phyloP scores from a whole-genome alignment of 1,140 invertebrate genomes.

The Maniola jurtina region DNA sequence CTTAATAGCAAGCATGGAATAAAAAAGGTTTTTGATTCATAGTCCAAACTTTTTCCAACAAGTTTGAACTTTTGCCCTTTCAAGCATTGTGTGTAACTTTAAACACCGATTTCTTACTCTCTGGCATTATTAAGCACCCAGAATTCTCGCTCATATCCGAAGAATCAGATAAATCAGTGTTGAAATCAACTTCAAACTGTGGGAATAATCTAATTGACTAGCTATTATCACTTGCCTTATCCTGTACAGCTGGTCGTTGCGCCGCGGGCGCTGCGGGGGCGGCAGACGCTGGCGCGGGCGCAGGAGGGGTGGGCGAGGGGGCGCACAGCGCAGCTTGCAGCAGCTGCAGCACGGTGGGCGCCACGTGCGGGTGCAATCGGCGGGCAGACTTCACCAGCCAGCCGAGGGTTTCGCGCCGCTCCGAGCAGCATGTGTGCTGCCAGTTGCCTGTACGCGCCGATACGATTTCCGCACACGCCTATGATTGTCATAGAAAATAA shows the following conservation, averaged over 20 bases:
- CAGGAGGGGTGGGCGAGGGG: slow-evolving; percentile 38
- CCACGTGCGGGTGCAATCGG: slow-evolving; percentile 94
- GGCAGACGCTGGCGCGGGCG: slow-evolving; percentile 34
- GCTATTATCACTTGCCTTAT: slow-evolving; percentile 30
- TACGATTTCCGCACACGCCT: slow-evolving; percentile 94
- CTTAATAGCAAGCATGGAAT: no score
- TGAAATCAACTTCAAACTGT: no score
- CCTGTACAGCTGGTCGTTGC: not conserved
- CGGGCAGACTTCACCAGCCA: slow-evolving; percentile 90
- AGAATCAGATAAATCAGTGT: no score
- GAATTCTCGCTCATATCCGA: no score
- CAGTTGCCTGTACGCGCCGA: slow-evolving; percentile 95
- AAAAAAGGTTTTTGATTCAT: no score
- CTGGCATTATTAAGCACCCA: no score
- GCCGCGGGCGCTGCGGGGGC: slow-evolving; percentile 13
- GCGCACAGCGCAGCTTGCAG: slow-evolving; percentile 92
- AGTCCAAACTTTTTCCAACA: no score
- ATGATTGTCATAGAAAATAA: no score
- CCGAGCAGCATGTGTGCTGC: slow-evolving; percentile 93
- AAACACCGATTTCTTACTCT: no score
- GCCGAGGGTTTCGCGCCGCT: slow-evolving; percentile 85
- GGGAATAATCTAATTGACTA: no score
- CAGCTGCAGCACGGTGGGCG: slow-evolving; percentile 93
- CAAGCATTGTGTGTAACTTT: slow-evolving; percentile 86
- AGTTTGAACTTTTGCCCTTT: no score